Evolutionary conservation across 2,113 vertebrate genomes (phyloP).

Genomic region (Cercocebus atys): DNA sequence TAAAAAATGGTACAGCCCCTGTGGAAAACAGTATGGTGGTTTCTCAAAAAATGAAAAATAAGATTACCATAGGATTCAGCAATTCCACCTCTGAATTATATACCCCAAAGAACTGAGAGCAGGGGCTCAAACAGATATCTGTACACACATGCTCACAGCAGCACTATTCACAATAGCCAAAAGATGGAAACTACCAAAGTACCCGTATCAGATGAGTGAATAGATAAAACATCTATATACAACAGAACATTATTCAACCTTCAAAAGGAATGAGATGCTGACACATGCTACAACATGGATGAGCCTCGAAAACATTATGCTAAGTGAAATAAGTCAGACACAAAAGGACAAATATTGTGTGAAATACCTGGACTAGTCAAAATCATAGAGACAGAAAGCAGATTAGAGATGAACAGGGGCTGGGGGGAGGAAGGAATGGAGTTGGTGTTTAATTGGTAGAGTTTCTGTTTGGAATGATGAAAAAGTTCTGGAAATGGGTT

Average conservation of each 20-base stretch:
- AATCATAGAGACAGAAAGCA: background rate
- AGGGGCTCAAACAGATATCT: background rate
- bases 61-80: background rate
- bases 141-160: background rate
- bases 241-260: background rate
- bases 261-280: background rate
- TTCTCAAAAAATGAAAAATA: background rate
- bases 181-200: background rate
- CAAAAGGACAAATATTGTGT: background rate
- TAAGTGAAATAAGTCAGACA: background rate
- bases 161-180: background rate
- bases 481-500: background rate
- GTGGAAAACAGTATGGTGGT: background rate
- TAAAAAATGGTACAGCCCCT: background rate
- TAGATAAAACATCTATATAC: background rate
- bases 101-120: background rate
- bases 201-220: background rate
- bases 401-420: background rate
- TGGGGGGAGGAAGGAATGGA: background rate
- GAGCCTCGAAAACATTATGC: background rate
- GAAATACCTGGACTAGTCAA: background rate
- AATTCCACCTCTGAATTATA: background rate
- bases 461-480: background rate
- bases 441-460: background rate
- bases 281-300: background rate